Base-by-base conservation (phyloP, 1,140 invertebrate genomes). In the Vanessa tameamea region DNA sequence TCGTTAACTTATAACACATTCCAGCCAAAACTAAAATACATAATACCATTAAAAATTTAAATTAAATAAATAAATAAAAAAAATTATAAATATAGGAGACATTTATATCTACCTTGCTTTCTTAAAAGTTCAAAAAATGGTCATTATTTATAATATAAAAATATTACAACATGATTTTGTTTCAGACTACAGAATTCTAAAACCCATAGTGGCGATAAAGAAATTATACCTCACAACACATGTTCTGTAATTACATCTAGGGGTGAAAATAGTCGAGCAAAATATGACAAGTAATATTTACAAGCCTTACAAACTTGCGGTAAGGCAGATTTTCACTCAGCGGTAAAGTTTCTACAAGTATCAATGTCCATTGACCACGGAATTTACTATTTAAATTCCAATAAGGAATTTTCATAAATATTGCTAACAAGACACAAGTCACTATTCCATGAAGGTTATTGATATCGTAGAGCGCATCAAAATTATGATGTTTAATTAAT, bases 251-350 rank as follows among this genome's bases (percentile, higher is more conserved):
- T 68, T 68, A 16, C 51, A 68, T 51, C 51, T 61, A 68, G 9
- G 47, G 65, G 51, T 53, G 26, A 47, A 68, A 68, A 43, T 68
- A 37, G 16, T 37, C 69, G 26, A 64, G 47, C 66, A 50, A 63
- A 64, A 53, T 78, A 57, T 53, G 57, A 57, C 37, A 20, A 69
- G 31, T 47, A 57, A 69, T 67, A 67, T 55, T 69, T 69, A 69
- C 53, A 57, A 69, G 53, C 66, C 53, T 69, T 69, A 69, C 66
- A 71, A 68, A 51, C 57, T n/a, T 73, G 65, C 47, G 65, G 55
- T 73, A 48, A 59, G 63, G 26, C n/a, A 57, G 20, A 71, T 71
- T 64, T 69, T 71, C 69, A 59, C 64, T 73, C 47, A 8, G 53
- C 37, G 66, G 53, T 69, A 47, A 69, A 47, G 66, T 69, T 57